Evolutionary conservation across 1,140 invertebrate genomes (phyloP), one percentile per base, ranked within the genome.

Genomic region (Zeugodacus cucurbitae): DNA sequence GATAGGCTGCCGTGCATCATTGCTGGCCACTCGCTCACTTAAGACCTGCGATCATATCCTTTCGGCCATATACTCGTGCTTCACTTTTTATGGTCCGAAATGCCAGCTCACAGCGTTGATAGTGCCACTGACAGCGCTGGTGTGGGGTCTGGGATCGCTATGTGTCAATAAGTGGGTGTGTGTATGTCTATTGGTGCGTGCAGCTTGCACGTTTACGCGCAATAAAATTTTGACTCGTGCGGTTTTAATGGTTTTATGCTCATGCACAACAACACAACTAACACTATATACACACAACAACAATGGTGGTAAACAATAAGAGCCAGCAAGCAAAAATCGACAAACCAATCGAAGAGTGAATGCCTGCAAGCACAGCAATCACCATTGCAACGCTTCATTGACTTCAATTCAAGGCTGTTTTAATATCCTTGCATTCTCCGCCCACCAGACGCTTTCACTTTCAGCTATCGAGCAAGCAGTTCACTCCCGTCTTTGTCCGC

Each of bases 191-290:
- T 37, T 34, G 2, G 7, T 37, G 41, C 41, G 44, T 44, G 44
- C 11, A 29, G 48, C 41, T 82, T 48, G 74, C 74, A 82, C 74
- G 74, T 82, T 82, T 82, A 82, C 74, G 74, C 74, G 41, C 44
- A 54, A 82, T 82, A 82, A 82, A 82, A 48, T 44, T n/a, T 82
- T 82, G 74, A 82, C 74, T 82, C 44, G 74, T 82, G 41, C 74
- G 74, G 41, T 82, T 82, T 82, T 82, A 82, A 82, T 82, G 74
- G 74, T 82, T 82, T 82, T 48, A 22, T 82, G 74, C 41, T 26
- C 7, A n/a, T n/a, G n/a, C n/a, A n/a, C n/a, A n/a, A n/a, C n/a
- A n/a, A 82, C 26, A 82, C 41, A 48, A 48, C 29, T 34, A 67
- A 32, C 64, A 37, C 64, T 26, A 64, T 3, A 3, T 26, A 26